These are phyloP conservation scores for Lytechinus pictus DNA, from an alignment of 35 echinoderm and acorn worm species.

Conservation along the genomic window DNA sequence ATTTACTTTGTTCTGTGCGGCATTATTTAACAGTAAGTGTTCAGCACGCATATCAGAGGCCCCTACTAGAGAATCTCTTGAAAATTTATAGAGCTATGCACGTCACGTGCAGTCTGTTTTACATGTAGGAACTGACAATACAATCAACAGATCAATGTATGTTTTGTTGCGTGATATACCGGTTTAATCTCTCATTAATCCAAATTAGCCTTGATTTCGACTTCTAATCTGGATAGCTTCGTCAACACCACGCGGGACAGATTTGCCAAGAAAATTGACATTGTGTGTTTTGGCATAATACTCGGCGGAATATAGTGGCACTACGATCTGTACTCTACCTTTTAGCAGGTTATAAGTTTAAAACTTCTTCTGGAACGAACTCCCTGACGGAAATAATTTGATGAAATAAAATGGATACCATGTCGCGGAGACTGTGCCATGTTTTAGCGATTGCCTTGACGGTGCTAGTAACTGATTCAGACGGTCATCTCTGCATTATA, in stretches of 20 bases:
- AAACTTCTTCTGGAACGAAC: background rate
- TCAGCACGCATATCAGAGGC: background rate
- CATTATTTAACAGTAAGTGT: background rate
- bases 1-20: background rate
- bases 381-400: background rate
- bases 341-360: background rate
- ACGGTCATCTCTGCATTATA: conserved; percentile 55
- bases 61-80: background rate
- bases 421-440: background rate
- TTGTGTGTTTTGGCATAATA: background rate
- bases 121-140: background rate
- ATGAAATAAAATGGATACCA: background rate
- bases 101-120: background rate
- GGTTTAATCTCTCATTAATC: background rate
- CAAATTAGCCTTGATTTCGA: background rate
- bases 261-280: background rate
- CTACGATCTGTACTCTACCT: background rate
- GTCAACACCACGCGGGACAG: background rate
- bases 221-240: background rate
- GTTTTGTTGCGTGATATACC: background rate
- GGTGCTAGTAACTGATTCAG: background rate
- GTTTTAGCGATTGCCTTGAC: background rate
- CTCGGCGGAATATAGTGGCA: background rate
- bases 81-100: background rate
- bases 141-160: background rate